A percentile compares a stretch with the other conserved stretches of the same genome.
Conservation (phyloP, 2,888 invertebrate genomes). For the Apamea anceps region DNA sequence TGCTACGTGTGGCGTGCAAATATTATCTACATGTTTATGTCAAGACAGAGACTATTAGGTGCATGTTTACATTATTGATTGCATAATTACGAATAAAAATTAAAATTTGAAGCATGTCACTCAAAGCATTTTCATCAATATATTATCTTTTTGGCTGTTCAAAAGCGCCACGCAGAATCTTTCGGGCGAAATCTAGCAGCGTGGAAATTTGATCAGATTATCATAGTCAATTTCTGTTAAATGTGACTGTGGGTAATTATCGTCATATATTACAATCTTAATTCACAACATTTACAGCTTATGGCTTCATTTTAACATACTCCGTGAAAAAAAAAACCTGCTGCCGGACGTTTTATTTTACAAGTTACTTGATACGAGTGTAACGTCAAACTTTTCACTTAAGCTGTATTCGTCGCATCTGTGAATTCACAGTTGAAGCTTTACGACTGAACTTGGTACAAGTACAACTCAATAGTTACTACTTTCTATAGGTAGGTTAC, state of each 20-base stretch:
- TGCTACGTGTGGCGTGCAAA: background rate
- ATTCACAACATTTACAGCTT: background rate
- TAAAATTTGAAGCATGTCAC: background rate
- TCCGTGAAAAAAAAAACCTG: conserved; percentile 61
- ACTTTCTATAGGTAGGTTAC: conserved; percentile 26
- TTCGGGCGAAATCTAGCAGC: background rate
- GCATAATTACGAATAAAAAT: background rate
- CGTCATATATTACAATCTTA: background rate
- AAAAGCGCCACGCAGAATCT: background rate
- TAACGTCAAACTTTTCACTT: conserved; percentile 85
- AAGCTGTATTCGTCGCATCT: conserved; percentile 77
- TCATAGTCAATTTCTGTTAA: conserved; percentile 32
- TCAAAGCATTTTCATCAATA: background rate
- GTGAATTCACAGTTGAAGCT: conserved; percentile 80
- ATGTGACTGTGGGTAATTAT: conserved; percentile 16
- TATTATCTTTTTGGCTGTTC: background rate
- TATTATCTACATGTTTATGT: background rate
- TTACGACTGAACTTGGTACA: conserved; percentile 75
- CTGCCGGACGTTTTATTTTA: conserved; percentile 58
- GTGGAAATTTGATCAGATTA: conserved; percentile 24
- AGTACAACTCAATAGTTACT: conserved; percentile 54
- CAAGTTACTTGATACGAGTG: conserved; percentile 59
- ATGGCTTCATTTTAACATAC: conserved; percentile 20
- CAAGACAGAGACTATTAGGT: background rate
- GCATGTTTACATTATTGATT: background rate